A percentile compares a stretch with the other conserved stretches of the same genome.
These are phyloP conservation scores for Leptoclinus maculatus DNA, from an alignment of 2,797 vertebrate species.

Conservation along the genomic window DNA sequence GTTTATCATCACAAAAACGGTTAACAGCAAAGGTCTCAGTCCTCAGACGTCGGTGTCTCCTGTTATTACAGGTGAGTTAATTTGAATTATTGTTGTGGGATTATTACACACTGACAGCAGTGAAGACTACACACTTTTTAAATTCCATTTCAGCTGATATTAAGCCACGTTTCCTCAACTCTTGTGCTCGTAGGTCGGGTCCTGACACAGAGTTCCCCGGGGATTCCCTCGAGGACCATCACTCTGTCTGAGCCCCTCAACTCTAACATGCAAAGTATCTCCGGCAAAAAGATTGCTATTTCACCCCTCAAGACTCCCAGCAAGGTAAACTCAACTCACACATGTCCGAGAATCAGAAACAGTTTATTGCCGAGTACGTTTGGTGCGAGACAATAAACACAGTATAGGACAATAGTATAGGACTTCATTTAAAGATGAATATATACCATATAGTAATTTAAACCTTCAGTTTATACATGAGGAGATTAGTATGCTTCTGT, in stretches of 20 bases:
- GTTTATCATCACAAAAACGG: constrained; percentile 97
- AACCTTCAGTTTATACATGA: too few species aligned
- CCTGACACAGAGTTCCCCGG: constrained; percentile 90
- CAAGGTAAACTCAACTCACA: constrained; percentile 84
- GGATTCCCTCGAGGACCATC: constrained; percentile 91
- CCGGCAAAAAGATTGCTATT: constrained; percentile 97
- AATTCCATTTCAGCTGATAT: neutral
- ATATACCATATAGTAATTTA: too few species aligned
- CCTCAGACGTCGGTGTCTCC: constrained; percentile 91
- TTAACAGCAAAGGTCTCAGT: constrained; percentile 93
- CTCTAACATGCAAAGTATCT: constrained; percentile 86
- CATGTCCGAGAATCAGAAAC: neutral
- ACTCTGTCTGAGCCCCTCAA: constrained; percentile 90
- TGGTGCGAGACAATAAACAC: too few species aligned
- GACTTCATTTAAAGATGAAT: too few species aligned
- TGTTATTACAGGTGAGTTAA: constrained; percentile 88
- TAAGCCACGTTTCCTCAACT: neutral
- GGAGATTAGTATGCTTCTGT: too few species aligned
- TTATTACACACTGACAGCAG: neutral
- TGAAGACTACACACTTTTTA: accelerated
- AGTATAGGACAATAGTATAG: too few species aligned
- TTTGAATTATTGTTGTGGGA: neutral
- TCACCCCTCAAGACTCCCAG: constrained; percentile 97
- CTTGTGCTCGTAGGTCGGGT: constrained; percentile 86
- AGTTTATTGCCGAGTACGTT: too few species aligned